Evolutionary conservation across 2,888 invertebrate species (phyloP).

Genomic region (Lochmaea capreae): DNA sequence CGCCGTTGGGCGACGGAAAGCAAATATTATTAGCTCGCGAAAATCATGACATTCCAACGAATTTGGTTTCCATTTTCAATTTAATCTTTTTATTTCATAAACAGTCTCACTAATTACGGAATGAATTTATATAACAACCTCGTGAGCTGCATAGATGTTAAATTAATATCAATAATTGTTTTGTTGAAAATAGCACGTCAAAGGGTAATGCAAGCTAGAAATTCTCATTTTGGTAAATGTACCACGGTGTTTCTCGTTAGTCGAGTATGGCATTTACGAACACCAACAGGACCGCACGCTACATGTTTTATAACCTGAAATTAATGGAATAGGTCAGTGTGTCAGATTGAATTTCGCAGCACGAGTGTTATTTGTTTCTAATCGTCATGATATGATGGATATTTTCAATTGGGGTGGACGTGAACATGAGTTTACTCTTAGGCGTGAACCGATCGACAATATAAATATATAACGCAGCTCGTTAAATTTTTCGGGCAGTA

Average conservation of each 20-base stretch:
- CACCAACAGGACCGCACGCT: slow-evolving; percentile 47
- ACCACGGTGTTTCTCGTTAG: slow-evolving; percentile 1
- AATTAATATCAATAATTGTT: background rate
- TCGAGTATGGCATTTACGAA: slow-evolving; percentile 47
- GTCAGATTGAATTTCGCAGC: slow-evolving; percentile 45
- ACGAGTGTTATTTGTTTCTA: slow-evolving; percentile 25
- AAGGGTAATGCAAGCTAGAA: background rate
- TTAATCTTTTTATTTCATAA: no score
- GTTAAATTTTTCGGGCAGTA: no score
- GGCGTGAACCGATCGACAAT: background rate
- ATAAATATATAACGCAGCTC: background rate
- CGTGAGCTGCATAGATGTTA: no score
- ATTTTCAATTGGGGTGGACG: slow-evolving; percentile 1
- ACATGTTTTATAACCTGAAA: slow-evolving; percentile 52
- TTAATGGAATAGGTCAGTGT: slow-evolving; percentile 54
- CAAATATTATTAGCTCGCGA: no score
- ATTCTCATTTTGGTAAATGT: slow-evolving; percentile 34
- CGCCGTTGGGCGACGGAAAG: no score
- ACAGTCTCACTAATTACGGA: no score
- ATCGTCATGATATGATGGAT: slow-evolving; percentile 24
- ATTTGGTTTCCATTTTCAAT: no score
- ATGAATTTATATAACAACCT: no score
- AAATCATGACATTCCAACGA: no score
- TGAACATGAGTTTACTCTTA: background rate
- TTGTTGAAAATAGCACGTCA: slow-evolving; percentile 8